Evolutionary conservation across 2,113 vertebrate species (phyloP), one percentile per base, ranked within the genome.

Genomic region (Garra rufa): DNA sequence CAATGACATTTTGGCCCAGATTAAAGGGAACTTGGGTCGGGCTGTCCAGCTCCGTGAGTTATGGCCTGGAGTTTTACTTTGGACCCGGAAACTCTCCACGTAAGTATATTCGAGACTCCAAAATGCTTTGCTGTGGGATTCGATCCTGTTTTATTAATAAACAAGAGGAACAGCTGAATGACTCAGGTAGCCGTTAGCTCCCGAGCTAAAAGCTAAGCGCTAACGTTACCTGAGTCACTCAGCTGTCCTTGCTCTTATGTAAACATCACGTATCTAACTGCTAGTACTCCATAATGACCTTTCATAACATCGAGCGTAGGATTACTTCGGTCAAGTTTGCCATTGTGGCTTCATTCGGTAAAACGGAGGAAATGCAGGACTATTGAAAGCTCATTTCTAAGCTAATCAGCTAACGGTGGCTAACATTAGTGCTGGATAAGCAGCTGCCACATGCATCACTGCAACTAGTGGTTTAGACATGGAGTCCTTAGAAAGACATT

Each of bases 41-140:
- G 97, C 98, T 0, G 96, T 99, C 81, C 95, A 96, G 89, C 94
- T 99, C 6, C 93, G 95, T 81, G 98, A 99, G 93, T 94, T 99
- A 80, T 99, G 97, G 97, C 98, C 97, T n/a, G 97, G 97, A 30
- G 95, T 96, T 75, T 93, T 97, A 70, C 97, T 98, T 93, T 98
- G 98, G 97, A 96, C 94, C 85, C 92, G 95, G 92, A 98, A 97
- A 89, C 97, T 99, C 83, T 96, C 96, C 90, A 97, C 95, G 97
- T 99, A 93, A 99, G 97, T 97, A 87, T 30, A 9, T 67, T 19
- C 5, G 17, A 21, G 65, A 41, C 14, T 11, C 8, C 28, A 65
- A 46, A 28, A 30, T 38, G 34, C 7, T 30, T 14, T 26, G 5
- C 9, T 26, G 24, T 10, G 30, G 4, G 3, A 69, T 38, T 41